These are phyloP conservation scores for Iphiclides podalirius DNA, from an alignment of 2,888 invertebrate species.

Conservation along the genomic window DNA sequence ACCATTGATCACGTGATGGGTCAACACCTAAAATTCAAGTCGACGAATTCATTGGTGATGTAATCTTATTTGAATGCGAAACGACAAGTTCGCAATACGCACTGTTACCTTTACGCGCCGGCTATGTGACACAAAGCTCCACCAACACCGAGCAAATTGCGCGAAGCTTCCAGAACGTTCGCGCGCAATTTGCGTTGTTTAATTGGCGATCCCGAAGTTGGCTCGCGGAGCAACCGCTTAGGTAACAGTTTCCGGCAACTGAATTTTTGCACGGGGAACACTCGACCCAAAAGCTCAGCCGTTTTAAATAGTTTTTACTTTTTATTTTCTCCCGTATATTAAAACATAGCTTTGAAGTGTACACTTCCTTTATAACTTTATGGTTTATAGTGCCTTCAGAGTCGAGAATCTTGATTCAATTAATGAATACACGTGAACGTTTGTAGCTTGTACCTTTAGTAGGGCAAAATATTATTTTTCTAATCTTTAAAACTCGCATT, in stretches of 20 bases:
- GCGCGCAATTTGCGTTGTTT: constrained; percentile 10
- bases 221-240: not conserved
- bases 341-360: constrained; percentile 10
- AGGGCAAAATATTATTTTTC: too few species aligned
- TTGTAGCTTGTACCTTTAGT: too few species aligned
- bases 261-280: constrained; percentile 6
- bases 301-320: constrained; percentile 14
- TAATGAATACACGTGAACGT: constrained; percentile 6
- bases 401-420: constrained; percentile 11
- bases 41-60: too few species aligned
- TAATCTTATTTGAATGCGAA: too few species aligned
- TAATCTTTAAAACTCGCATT: too few species aligned
- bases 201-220: constrained; percentile 15
- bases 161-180: not conserved
- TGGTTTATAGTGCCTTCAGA: constrained; percentile 12
- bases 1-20: too few species aligned
- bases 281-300: constrained; percentile 17
- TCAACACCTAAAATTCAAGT: too few species aligned
- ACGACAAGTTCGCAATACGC: too few species aligned
- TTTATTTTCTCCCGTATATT: constrained; percentile 11
- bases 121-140: too few species aligned
- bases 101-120: too few species aligned
- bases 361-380: constrained; percentile 11
- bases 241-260: constrained; percentile 10
- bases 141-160: too few species aligned